phyloP scores from a whole-genome alignment of 1,140 invertebrate species.

The Ostrea edulis region DNA sequence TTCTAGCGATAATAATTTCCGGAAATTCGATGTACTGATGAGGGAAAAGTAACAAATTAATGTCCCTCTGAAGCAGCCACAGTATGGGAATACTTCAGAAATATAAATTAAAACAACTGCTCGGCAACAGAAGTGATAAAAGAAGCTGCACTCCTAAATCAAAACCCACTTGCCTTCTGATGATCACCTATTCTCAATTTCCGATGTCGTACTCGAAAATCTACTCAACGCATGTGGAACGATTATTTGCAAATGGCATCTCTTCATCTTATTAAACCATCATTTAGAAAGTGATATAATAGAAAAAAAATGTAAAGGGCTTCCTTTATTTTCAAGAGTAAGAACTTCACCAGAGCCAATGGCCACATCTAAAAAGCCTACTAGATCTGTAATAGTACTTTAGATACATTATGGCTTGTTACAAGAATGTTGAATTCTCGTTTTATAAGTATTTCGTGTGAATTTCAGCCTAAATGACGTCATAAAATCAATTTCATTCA shows the following conservation, averaged over 20 bases:
- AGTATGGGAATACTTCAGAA: slow-evolving; percentile 18
- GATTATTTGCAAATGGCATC: slow-evolving; percentile 15
- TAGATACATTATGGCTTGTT: slow-evolving; percentile 28
- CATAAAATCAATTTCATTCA: slow-evolving; percentile 14
- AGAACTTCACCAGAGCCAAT: slow-evolving; percentile 10
- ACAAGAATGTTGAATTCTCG: slow-evolving; percentile 10
- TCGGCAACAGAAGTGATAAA: slow-evolving; percentile 3
- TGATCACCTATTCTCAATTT: slow-evolving; percentile 31
- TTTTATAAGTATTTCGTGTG: slow-evolving; percentile 12
- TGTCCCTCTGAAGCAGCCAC: neutral
- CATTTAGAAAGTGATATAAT: slow-evolving; percentile 32
- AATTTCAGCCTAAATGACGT: slow-evolving; percentile 12
- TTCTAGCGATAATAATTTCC: neutral
- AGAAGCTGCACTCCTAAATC: neutral
- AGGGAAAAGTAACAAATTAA: neutral
- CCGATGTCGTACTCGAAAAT: slow-evolving; percentile 27
- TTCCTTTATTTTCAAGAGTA: slow-evolving; percentile 6
- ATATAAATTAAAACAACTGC: slow-evolving; percentile 32
- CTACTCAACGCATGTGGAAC: slow-evolving; percentile 3
- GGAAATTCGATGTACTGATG: neutral
- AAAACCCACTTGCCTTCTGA: slow-evolving; percentile 25
- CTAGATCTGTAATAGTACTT: slow-evolving; percentile 29
- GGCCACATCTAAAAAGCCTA: slow-evolving; percentile 5
- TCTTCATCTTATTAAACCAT: slow-evolving; percentile 34
- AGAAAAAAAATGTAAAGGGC: slow-evolving; percentile 18